Percentiles rank a stretch among this genome's conserved stretches.
phyloP scores from a whole-genome alignment of 2,113 vertebrate species.

The Struthio camelus region DNA sequence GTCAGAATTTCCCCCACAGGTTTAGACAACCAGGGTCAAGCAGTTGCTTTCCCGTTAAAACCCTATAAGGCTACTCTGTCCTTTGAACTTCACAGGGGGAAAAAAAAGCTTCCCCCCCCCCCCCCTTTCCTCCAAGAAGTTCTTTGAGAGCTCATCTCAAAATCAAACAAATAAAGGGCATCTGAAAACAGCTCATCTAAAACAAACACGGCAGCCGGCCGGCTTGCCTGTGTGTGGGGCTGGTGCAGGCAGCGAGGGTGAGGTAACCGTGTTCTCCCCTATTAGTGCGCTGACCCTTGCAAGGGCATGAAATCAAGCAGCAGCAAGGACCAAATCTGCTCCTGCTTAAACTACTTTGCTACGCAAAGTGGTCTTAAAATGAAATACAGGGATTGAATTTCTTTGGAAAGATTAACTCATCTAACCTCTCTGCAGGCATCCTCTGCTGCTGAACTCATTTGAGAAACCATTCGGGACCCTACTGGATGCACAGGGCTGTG shows the following conservation, averaged over 20 bases:
- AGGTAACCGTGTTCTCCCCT: slow-evolving; percentile 69
- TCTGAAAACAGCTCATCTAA: slow-evolving; percentile 58
- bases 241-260: slow-evolving; percentile 5
- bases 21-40: slow-evolving; percentile 78
- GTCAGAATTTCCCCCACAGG: slow-evolving; percentile 62
- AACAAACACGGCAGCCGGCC: neutral
- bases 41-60: slow-evolving; percentile 64
- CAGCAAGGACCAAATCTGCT: slow-evolving; percentile 78
- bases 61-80: slow-evolving; percentile 5
- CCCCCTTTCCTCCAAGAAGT: neutral
- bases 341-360: slow-evolving; percentile 80
- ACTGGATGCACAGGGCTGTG: neutral
- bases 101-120: too few relatives aligned
- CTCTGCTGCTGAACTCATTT: slow-evolving; percentile 56
- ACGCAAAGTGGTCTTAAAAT: slow-evolving; percentile 78
- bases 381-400: slow-evolving; percentile 77
- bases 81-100: slow-evolving; percentile 61
- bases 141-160: slow-evolving; percentile 64
- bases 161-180: slow-evolving; percentile 52
- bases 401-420: slow-evolving; percentile 74
- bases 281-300: slow-evolving; percentile 78
- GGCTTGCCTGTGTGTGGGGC: slow-evolving; percentile 1
- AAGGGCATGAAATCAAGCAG: slow-evolving; percentile 78
- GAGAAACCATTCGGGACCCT: slow-evolving; percentile 34
- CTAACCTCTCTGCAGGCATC: slow-evolving; percentile 71